phyloP scores from a whole-genome alignment of 2,797 vertebrate genomes.

The Chiroxiphia lanceolata region DNA sequence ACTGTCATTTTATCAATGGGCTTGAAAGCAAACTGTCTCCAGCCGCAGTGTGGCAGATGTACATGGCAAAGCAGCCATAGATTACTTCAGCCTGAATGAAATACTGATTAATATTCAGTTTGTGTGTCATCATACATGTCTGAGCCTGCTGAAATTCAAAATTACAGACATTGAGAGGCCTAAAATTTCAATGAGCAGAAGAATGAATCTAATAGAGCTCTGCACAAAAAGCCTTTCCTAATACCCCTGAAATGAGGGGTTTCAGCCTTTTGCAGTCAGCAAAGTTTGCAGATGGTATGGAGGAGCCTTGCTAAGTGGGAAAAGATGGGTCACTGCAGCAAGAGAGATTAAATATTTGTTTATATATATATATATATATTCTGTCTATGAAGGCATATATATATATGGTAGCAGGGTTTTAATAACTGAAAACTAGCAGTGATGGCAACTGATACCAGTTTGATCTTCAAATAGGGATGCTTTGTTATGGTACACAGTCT shows the following conservation, averaged over 20 bases:
- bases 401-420: background rate
- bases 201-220: background rate
- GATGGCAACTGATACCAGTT: background rate
- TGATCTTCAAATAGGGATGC: background rate
- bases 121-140: background rate
- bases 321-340: background rate
- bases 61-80: background rate
- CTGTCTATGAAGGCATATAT: background rate
- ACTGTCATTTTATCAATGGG: background rate
- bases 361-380: background rate
- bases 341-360: background rate
- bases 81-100: background rate
- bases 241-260: background rate
- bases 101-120: conserved; percentile 6
- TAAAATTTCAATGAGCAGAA: background rate
- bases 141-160: background rate
- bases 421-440: background rate
- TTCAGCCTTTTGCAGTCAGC: background rate
- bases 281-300: background rate
- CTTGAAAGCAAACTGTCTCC: background rate
- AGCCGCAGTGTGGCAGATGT: background rate
- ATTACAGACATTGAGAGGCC: background rate
- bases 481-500: background rate
- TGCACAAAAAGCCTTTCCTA: background rate
- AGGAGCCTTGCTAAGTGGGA: background rate